A percentile compares a stretch with the other conserved stretches of the same genome.
phyloP scores from a whole-genome alignment of 2,888 invertebrate species.

The Cephus rjabovi region DNA sequence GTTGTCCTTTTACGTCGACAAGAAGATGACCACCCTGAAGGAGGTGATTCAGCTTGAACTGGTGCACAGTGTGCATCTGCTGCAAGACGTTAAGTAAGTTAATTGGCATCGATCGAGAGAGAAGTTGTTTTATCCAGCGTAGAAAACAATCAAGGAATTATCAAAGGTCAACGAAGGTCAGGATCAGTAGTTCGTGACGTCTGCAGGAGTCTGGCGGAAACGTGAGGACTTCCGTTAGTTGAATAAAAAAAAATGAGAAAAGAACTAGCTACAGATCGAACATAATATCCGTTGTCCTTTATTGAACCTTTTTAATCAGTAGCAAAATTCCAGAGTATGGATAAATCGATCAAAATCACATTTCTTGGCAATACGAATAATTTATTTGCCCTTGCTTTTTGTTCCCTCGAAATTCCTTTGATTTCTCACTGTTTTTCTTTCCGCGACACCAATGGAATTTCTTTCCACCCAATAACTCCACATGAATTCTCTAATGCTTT shows the following conservation, averaged over 20 bases:
- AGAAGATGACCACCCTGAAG: conserved; percentile 75
- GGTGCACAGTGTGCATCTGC: conserved; percentile 75
- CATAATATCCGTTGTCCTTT: too few relatives aligned
- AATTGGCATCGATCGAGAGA: conserved; percentile 57
- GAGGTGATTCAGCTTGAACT: conserved; percentile 78
- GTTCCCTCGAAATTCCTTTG: not conserved
- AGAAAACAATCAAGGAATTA: too few relatives aligned
- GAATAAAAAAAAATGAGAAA: too few relatives aligned
- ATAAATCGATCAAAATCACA: conserved; percentile 14
- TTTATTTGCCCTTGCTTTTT: not conserved
- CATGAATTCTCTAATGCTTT: conserved; percentile 22
- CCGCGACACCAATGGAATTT: too few relatives aligned
- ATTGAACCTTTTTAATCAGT: too few relatives aligned
- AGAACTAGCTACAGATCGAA: too few relatives aligned
- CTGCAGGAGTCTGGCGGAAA: too few relatives aligned
- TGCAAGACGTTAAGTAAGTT: conserved; percentile 72
- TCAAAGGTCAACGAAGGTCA: too few relatives aligned
- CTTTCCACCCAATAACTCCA: conserved; percentile 14
- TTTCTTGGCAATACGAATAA: conserved; percentile 14
- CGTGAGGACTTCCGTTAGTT: too few relatives aligned
- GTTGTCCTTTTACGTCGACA: conserved; percentile 80
- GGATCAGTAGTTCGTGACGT: too few relatives aligned
- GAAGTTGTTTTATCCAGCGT: too few relatives aligned
- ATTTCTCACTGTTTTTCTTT: conserved; percentile 7
- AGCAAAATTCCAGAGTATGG: not conserved